Conservation (phyloP, 1,140 invertebrate species). For the Drosophila sturtevanti region DNA sequence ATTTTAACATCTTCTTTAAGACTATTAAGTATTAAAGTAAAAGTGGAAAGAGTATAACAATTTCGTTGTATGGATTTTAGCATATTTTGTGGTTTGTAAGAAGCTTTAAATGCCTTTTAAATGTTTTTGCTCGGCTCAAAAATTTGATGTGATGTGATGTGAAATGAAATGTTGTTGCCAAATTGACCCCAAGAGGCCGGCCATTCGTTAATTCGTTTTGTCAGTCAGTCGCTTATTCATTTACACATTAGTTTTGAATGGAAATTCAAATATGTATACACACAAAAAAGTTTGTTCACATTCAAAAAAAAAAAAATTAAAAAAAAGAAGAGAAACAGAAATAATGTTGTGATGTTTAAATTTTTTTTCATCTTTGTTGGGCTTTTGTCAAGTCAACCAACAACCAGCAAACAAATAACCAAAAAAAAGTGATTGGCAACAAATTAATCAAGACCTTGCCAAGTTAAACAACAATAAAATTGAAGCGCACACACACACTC, state of each 20-base stretch:
- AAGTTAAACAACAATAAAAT: slow-evolving; percentile 45
- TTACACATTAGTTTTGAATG: slow-evolving; percentile 71
- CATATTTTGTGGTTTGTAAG: slow-evolving; percentile 32
- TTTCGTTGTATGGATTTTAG: slow-evolving; percentile 29
- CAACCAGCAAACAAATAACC: slow-evolving; percentile 8
- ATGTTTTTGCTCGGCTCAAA: slow-evolving; percentile 57
- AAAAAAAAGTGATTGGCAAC: slow-evolving; percentile 79
- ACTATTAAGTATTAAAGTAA: neutral
- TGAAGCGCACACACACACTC: slow-evolving; percentile 6
- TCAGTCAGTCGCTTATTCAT: slow-evolving; percentile 57
- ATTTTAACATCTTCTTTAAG: too few relatives aligned
- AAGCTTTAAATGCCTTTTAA: slow-evolving; percentile 73
- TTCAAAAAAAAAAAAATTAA: slow-evolving; percentile 9
- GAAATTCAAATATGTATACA: slow-evolving; percentile 63
- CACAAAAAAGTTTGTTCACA: slow-evolving; percentile 30
- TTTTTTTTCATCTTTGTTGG: slow-evolving; percentile 33
- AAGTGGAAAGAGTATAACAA: neutral
- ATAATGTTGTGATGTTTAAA: slow-evolving; percentile 35
- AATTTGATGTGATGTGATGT: slow-evolving; percentile 27
- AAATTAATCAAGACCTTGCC: slow-evolving; percentile 81
- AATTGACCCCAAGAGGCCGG: slow-evolving; percentile 74
- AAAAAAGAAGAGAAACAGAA: neutral
- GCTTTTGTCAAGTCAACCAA: slow-evolving; percentile 70
- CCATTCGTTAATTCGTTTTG: neutral
- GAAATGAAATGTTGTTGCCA: slow-evolving; percentile 77